Conservation (phyloP, 1,140 invertebrate genomes). For the Drosophila oshimai region DNA sequence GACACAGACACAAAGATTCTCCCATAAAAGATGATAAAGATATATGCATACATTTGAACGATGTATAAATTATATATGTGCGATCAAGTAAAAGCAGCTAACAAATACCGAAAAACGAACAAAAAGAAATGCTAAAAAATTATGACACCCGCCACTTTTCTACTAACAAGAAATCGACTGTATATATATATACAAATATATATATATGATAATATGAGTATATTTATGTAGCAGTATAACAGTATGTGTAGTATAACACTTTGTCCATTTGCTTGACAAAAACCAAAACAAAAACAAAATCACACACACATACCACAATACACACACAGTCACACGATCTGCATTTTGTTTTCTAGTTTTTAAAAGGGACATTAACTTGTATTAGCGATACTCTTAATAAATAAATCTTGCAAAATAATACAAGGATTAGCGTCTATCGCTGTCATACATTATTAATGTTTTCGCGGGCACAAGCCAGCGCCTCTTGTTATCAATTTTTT, state of each 20-base stretch:
- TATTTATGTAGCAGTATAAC: slow-evolving; percentile 73
- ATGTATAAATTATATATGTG: slow-evolving; percentile 49
- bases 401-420: slow-evolving; percentile 33
- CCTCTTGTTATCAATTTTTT: slow-evolving; percentile 42
- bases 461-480: slow-evolving; percentile 21
- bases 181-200: slow-evolving; percentile 66
- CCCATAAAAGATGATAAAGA: slow-evolving; percentile 36
- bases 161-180: slow-evolving; percentile 68
- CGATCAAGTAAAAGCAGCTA: slow-evolving; percentile 61
- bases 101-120: slow-evolving; percentile 12
- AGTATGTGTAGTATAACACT: slow-evolving; percentile 56
- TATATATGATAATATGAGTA: slow-evolving; percentile 53
- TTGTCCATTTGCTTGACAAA: slow-evolving; percentile 66
- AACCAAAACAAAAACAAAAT: background rate
- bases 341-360: slow-evolving; percentile 39
- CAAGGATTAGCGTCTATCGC: background rate
- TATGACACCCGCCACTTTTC: slow-evolving; percentile 79
- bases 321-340: slow-evolving; percentile 13
- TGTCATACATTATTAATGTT: slow-evolving; percentile 54
- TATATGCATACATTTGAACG: slow-evolving; percentile 51
- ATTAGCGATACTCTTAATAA: slow-evolving; percentile 35
- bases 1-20: slow-evolving; percentile 14
- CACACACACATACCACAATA: background rate
- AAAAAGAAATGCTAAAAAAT: slow-evolving; percentile 43
- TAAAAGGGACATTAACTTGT: slow-evolving; percentile 19